Evolutionary conservation across 2,113 vertebrate species (phyloP), one percentile per base, ranked within the genome.

Genomic region (Ailurus styani): DNA sequence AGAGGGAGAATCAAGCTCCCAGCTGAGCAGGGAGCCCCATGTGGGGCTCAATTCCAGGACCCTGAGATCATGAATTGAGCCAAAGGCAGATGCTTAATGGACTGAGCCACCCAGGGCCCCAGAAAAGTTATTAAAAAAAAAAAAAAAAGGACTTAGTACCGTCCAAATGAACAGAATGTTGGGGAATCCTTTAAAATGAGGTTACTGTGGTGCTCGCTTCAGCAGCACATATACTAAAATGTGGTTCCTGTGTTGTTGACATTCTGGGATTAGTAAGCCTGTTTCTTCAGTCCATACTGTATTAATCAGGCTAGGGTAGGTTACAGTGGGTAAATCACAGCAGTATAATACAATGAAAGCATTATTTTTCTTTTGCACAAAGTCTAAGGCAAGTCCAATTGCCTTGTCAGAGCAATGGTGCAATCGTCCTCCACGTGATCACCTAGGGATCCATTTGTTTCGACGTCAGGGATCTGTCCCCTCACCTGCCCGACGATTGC

Each of bases 301-400:
- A 68, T 60, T 72, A 72, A n/a, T 75, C 64, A 87, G 50, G 62
- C 18, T 14, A 66, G 25, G 23, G 31, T 73, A 66, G 64, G 21
- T 25, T 66, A 62, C 25, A 15, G 50, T 50, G 11, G 13, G 54
- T 64, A 72, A 75, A 84, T 75, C 45, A 93, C 25, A 68, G 21
- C 57, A 57, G 31, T 31, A 72, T 90, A 84, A 62, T 52, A 34
- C 17, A 73, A 81, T n/a, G 60, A 20, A 68, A 12, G 40, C 37
- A 60, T 97, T 92, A 37, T 75, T 82, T 86, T 93, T 81, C n/a
- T 54, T 45, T 87, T 90, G 37, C 75, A 42, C 55, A n/a, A 85
- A 88, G n/a, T 68, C 60, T 88, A 20, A 31, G 85, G 29, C 23
- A 73, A 66, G 29, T 55, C 52, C 55, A 21, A 64, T 37, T 20